Base-by-base conservation (phyloP, 2,113 vertebrate species). In the Pseudorasbora parva region DNA sequence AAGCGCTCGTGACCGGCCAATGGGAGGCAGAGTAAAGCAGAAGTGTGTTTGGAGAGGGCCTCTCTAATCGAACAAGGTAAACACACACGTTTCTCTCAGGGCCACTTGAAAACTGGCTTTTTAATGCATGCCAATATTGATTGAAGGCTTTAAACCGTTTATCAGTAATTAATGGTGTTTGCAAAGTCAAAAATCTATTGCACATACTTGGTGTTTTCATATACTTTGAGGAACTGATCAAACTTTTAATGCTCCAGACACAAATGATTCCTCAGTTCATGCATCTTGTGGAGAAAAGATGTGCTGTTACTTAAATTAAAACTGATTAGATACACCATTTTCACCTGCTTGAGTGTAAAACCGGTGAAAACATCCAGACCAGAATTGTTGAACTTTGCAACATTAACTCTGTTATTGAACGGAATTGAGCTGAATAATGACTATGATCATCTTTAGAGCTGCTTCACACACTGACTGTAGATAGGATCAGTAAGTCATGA, bases 1-100 rank as follows among this genome's bases (percentile, higher is more conserved):
- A 89, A 87, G 66, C 66, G 9, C 79, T 85, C 76, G 21, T 21
- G 51, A 88, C 72, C 84, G 21, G 54, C 92, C 90, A 88, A 82
- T 87, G 81, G 81, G 90, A 90, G 73, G 23, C 51, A 1, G 76
- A 87, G 88, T 90, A 89, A 85, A 88, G 23, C 88, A 74, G 74
- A 47, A 17, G 82, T 41, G 83, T 68, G 82, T 77, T 64, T 81
- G 54, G 57, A 80, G 83, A 89, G 86, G n/a, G 72, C 82, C 87
- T 87, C 86, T 90, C 82, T 90, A 88, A 89, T 90, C 91, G 88
- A 33, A 62, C 37, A 89, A 92, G 89, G 92, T 93, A 92, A 93
- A 93, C 89, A 91, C 88, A 25, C 9, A 37, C 6, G 56, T 17
- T 64, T 49, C 5, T 66, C 30, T 77, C 69, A 41, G 19, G 43